Conservation (phyloP, 1,140 invertebrate genomes). For the Hyphantria cunea region DNA sequence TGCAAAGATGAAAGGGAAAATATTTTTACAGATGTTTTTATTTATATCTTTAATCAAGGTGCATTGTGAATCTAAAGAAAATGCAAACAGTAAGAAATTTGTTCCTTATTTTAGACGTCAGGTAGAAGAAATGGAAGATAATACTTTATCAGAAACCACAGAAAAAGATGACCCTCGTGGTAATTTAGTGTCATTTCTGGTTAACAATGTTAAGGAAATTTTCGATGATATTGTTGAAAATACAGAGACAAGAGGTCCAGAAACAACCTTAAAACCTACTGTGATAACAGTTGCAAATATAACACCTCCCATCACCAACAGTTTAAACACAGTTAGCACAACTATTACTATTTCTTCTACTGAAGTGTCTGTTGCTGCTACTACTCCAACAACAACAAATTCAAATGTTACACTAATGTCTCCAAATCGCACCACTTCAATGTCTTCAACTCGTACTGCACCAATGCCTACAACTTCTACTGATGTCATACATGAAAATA, state of each 20-base stretch:
- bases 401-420: no score
- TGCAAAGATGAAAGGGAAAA: constrained; percentile 5
- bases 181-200: constrained; percentile 54
- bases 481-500: constrained; percentile 24
- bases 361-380: constrained; percentile 18
- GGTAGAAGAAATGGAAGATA: constrained; percentile 46
- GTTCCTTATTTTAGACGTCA: constrained; percentile 47
- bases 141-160: constrained; percentile 15
- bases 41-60: constrained; percentile 4
- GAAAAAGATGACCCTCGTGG: constrained; percentile 35
- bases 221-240: constrained; percentile 39
- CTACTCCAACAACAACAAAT: neutral
- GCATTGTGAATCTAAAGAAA: constrained; percentile 25
- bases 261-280: constrained; percentile 3
- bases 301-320: neutral
- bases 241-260: constrained; percentile 7
- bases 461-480: constrained; percentile 3
- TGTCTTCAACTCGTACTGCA: no score
- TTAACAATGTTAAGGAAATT: constrained; percentile 57
- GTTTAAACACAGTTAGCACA: neutral
- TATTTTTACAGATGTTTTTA: constrained; percentile 10
- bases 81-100: constrained; percentile 33
- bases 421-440: no score
- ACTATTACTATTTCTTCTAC: neutral
- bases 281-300: neutral